These are phyloP conservation scores for Oreochromis spilurus DNA, from an alignment of 2,113 vertebrate genomes.

Conservation along the genomic window DNA sequence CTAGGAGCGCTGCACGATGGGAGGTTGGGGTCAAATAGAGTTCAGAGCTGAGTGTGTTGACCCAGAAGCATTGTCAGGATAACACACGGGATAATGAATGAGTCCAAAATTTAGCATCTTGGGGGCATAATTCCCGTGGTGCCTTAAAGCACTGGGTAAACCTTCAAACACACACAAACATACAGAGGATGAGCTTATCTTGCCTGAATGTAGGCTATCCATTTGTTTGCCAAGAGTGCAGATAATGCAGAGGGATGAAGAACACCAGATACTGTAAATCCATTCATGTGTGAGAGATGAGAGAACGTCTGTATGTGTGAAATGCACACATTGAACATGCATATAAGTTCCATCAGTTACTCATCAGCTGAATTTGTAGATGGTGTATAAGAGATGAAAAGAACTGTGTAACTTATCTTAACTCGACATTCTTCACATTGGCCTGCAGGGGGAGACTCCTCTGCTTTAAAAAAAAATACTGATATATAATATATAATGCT, in stretches of 20 bases:
- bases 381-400: neutral
- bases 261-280: constrained; percentile 50
- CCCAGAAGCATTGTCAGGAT: constrained; percentile 40
- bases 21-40: constrained; percentile 69
- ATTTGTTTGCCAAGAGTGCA: constrained; percentile 38
- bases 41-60: constrained; percentile 49
- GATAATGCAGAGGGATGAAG: constrained; percentile 39
- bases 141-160: constrained; percentile 26
- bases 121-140: constrained; percentile 11
- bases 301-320: neutral
- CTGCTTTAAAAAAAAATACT: neutral
- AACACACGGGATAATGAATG: constrained; percentile 20
- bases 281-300: constrained; percentile 36
- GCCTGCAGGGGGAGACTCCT: neutral
- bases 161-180: constrained; percentile 8
- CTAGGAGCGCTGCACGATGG: constrained; percentile 45
- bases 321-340: neutral
- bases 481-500: neutral
- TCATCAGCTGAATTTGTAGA: neutral
- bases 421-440: neutral
- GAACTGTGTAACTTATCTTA: neutral
- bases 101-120: constrained; percentile 36
- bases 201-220: constrained; percentile 42
- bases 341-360: neutral
- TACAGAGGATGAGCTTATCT: constrained; percentile 57